Conservation (phyloP, 2,797 vertebrate genomes). For the Oryzias sinensis region DNA sequence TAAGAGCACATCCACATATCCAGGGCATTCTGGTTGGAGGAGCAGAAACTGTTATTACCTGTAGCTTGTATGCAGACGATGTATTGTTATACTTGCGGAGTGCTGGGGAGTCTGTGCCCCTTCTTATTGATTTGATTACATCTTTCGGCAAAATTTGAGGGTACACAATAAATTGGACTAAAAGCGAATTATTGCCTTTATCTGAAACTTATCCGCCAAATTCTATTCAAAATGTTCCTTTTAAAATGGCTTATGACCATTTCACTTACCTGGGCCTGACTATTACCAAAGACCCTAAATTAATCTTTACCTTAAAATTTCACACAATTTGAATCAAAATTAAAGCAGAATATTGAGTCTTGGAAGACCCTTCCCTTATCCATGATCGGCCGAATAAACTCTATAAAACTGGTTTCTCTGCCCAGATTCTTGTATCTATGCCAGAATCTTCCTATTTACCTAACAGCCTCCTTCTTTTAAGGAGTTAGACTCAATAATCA, state of each 20-base stretch:
- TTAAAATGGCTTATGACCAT: neutral
- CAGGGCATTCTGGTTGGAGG: too few relatives aligned
- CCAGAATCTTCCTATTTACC: too few relatives aligned
- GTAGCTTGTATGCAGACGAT: too few relatives aligned
- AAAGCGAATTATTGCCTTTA: neutral
- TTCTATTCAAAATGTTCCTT: neutral
- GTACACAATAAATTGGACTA: neutral
- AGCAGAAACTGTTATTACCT: too few relatives aligned
- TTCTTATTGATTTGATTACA: neutral
- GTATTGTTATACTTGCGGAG: too few relatives aligned
- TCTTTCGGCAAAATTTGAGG: neutral
- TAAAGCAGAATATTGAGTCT: conserved; percentile 1
- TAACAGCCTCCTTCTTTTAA: too few relatives aligned
- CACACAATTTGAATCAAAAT: neutral
- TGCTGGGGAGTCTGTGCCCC: neutral
- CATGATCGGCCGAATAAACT: too few relatives aligned
- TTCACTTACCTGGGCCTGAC: neutral
- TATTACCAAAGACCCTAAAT: neutral
- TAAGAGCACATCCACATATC: too few relatives aligned
- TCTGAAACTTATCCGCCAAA: neutral
- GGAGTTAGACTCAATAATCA: accelerated
- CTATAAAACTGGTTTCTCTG: too few relatives aligned
- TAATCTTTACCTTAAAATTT: neutral
- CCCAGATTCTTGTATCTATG: too few relatives aligned
- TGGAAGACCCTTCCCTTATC: neutral